phyloP scores from a whole-genome alignment of 2,888 invertebrate species.

The Galerucella pusilla region DNA sequence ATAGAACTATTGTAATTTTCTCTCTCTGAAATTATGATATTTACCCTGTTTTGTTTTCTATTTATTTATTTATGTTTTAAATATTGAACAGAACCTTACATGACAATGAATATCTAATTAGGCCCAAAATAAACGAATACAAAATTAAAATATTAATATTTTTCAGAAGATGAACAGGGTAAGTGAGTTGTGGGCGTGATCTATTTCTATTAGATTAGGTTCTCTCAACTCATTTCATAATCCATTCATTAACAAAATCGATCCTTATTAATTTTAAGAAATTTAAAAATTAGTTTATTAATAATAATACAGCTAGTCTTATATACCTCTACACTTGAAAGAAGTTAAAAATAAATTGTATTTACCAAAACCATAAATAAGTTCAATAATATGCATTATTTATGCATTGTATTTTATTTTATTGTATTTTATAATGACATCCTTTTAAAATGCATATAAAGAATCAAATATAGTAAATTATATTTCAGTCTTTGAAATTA shows the following conservation, averaged over 20 bases:
- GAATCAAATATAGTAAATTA: too few relatives aligned
- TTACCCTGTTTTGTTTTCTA: background rate
- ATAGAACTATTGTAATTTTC: too few relatives aligned
- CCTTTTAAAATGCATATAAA: too few relatives aligned
- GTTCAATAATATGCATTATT: too few relatives aligned
- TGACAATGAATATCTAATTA: conserved; percentile 12
- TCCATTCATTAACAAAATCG: conserved; percentile 39
- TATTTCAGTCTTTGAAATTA: too few relatives aligned
- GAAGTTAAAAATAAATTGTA: too few relatives aligned
- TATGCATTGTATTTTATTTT: too few relatives aligned
- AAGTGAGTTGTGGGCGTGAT: conserved; percentile 61
- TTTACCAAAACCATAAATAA: too few relatives aligned
- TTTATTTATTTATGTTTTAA: background rate
- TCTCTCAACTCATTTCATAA: conserved; percentile 52
- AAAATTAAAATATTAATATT: conserved; percentile 51
- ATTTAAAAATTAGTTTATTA: conserved; percentile 2
- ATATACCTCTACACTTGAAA: too few relatives aligned
- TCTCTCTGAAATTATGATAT: too few relatives aligned
- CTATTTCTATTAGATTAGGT: conserved; percentile 53
- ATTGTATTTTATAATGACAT: too few relatives aligned
- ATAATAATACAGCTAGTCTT: background rate
- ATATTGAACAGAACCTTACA: conserved; percentile 28
- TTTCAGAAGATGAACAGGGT: conserved; percentile 67
- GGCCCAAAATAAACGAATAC: conserved; percentile 5
- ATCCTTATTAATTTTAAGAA: background rate